A percentile compares a stretch with the other conserved stretches of the same genome.
phyloP scores from a whole-genome alignment of 2,888 invertebrate genomes.

The Brenthis hecate region DNA sequence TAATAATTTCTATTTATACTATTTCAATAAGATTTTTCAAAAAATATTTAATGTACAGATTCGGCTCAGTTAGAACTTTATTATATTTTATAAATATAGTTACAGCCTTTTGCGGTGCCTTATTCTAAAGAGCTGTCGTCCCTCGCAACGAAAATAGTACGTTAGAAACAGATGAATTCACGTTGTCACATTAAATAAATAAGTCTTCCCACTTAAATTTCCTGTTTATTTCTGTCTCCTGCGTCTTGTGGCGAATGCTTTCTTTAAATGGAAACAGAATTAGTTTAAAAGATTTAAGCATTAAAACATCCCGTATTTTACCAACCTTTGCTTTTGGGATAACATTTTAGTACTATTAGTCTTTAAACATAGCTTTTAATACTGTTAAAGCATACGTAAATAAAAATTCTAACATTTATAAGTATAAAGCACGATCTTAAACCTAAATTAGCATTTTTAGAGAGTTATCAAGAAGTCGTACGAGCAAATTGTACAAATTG shows the following conservation, averaged over 20 bases:
- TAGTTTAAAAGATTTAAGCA: conserved; percentile 51
- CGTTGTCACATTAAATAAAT: conserved; percentile 75
- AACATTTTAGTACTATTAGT: conserved; percentile 13
- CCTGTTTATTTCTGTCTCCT: conserved; percentile 72
- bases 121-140: conserved; percentile 10
- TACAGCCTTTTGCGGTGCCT: conserved; percentile 5
- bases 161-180: conserved; percentile 64
- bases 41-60: no score
- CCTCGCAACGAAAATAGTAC: conserved; percentile 52
- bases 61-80: no score
- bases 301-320: conserved; percentile 31
- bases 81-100: background rate
- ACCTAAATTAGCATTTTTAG: conserved; percentile 8
- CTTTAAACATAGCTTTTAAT: background rate
- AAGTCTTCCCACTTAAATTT: conserved; percentile 67
- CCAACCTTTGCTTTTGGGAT: conserved; percentile 23
- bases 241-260: conserved; percentile 49
- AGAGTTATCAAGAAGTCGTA: background rate
- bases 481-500: background rate
- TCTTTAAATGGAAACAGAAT: conserved; percentile 56
- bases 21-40: no score
- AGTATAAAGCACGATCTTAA: background rate
- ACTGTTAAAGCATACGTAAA: background rate
- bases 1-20: no score
- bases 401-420: no score